phyloP scores from a whole-genome alignment of 1,140 invertebrate species.

The Contarinia nasturtii region DNA sequence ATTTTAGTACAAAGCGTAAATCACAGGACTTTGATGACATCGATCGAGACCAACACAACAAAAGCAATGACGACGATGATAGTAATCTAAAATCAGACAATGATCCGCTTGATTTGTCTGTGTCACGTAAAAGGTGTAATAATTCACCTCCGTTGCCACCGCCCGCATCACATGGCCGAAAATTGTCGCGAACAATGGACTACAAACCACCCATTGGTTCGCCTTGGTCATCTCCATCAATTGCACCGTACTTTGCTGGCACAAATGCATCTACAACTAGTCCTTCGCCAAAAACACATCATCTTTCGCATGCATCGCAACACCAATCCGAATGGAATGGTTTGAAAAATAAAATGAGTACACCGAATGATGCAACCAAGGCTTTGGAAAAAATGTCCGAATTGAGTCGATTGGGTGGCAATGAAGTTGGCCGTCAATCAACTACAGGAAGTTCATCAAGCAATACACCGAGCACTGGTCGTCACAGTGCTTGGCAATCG shows the following conservation, averaged over 20 bases:
- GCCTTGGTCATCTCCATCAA: slow-evolving; percentile 49
- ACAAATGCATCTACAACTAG: slow-evolving; percentile 53
- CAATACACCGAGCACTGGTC: slow-evolving; percentile 26
- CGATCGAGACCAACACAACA: slow-evolving; percentile 31
- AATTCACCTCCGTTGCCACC: slow-evolving; percentile 40
- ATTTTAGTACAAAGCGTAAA: slow-evolving; percentile 53
- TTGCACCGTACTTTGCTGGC: slow-evolving; percentile 64
- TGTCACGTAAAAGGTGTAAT: slow-evolving; percentile 45
- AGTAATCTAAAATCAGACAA: slow-evolving; percentile 41
- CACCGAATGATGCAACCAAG: slow-evolving; percentile 57
- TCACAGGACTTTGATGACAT: slow-evolving; percentile 7
- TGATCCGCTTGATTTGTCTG: slow-evolving; percentile 59
- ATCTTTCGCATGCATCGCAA: slow-evolving; percentile 11
- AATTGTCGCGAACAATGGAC: slow-evolving; percentile 39
- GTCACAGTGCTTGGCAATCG: slow-evolving; percentile 81
- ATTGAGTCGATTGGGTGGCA: slow-evolving; percentile 51
- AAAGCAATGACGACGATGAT: slow-evolving; percentile 38
- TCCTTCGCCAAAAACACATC: slow-evolving; percentile 44
- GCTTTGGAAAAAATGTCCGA: slow-evolving; percentile 85
- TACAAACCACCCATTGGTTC: slow-evolving; percentile 42
- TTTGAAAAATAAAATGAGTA: slow-evolving; percentile 43
- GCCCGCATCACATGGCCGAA: slow-evolving; percentile 22
- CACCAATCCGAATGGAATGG: slow-evolving; percentile 53
- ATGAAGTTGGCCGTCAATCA: slow-evolving; percentile 7
- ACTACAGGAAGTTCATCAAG: not conserved